Base-by-base conservation (phyloP, 2,113 vertebrate genomes). In the Pimephales promelas region DNA sequence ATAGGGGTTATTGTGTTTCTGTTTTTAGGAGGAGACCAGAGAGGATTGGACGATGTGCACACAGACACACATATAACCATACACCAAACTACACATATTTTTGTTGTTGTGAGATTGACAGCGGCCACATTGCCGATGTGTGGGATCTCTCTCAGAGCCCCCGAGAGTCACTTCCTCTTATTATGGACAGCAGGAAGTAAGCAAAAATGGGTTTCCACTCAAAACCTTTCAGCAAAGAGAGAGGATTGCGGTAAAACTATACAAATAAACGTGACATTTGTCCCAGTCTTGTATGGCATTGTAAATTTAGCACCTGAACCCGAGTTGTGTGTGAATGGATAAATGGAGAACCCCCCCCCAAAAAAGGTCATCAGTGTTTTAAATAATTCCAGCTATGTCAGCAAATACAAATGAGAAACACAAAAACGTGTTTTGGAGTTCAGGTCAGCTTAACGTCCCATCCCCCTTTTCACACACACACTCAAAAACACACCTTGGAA, bases 121-220 rank as follows among this genome's bases (percentile, higher is more conserved):
- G 59, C 26, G 18, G 57, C 31, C 71, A n/a, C 59, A 26, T 43
- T 68, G 56, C 59, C 57, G 75, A 82, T 77, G 70, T 74, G 83
- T 86, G 81, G 56, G 81, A 43, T 78, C 70, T 77, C 70, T 77
- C 62, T 71, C n/a, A 87, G 86, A 45, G 10, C 68, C 40, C n/a
- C 82, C 79, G 85, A 86, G 86, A 91, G 90, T 89, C 84, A 87
- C 88, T 86, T 91, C 90, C 88, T 79, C 70, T 87, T 84, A 88
- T 86, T 89, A 89, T 89, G 81, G 82, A 78, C 64, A n/a, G 83
- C 24, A 88, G 88, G 86, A 90, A 89, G 73, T 73, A 82, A 81
- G 85, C 83, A 87, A 86, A 88, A 87, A 71, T 84, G 28, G 47
- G 34, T 88, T 90, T 91, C 89, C 86, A 88, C 87, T 90, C 70